Conservation (phyloP, 2,888 invertebrate genomes). For the Cylloceria caligata region DNA sequence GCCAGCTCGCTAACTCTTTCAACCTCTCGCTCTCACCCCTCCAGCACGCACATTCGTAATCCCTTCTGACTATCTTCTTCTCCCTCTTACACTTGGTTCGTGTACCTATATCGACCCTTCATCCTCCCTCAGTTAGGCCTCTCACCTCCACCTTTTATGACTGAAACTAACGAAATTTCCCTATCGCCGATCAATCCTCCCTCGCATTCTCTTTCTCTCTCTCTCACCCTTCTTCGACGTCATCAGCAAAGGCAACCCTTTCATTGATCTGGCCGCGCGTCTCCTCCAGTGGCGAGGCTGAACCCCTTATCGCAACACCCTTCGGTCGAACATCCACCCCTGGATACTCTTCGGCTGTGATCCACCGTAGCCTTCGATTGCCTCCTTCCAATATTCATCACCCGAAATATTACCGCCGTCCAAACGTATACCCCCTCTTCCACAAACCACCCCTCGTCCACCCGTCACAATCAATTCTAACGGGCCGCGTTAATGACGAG, state of each 20-base stretch:
- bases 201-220: conserved; percentile 23
- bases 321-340: conserved; percentile 76
- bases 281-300: conserved; percentile 76
- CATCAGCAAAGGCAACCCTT: conserved; percentile 75
- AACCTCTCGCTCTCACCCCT: conserved; percentile 52
- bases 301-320: conserved; percentile 82
- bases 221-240: conserved; percentile 60
- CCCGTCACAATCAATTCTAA: conserved; percentile 28
- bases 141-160: conserved; percentile 79
- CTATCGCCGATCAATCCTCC: conserved; percentile 83
- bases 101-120: conserved; percentile 42
- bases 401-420: conserved; percentile 78
- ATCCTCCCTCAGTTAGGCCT: conserved; percentile 79
- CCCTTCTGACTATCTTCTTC: conserved; percentile 51
- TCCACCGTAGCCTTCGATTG: conserved; percentile 58
- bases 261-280: conserved; percentile 80
- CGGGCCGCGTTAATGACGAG: conserved; percentile 73
- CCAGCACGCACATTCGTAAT: conserved; percentile 54
- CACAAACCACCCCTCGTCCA: conserved; percentile 58
- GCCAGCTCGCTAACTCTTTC: conserved; percentile 70
- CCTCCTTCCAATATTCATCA: conserved; percentile 64
- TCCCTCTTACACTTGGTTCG: conserved; percentile 42
- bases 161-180: conserved; percentile 83
- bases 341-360: conserved; percentile 64
- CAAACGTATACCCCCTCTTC: conserved; percentile 57